These are phyloP conservation scores for Papilio elwesi DNA, from an alignment of 2,888 invertebrate genomes.

Conservation along the genomic window DNA sequence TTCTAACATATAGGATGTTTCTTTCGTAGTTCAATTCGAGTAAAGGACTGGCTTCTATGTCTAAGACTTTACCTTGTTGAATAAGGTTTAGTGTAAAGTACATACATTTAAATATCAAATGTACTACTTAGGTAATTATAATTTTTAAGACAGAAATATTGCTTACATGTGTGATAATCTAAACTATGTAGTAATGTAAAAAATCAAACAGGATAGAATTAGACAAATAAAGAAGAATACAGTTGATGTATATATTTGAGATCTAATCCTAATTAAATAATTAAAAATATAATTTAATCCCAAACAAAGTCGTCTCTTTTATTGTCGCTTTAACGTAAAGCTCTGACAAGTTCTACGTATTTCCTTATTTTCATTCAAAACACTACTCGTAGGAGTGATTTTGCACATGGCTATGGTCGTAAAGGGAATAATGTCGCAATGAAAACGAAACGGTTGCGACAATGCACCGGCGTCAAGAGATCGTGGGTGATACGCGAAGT, in stretches of 20 bases:
- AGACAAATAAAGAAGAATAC: too few relatives aligned
- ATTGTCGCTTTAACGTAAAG: neutral
- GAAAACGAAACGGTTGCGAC: slow-evolving; percentile 29
- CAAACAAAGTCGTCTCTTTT: neutral
- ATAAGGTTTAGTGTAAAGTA: too few relatives aligned
- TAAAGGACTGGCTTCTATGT: too few relatives aligned
- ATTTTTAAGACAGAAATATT: too few relatives aligned
- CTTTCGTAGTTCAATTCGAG: too few relatives aligned
- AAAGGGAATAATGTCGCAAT: slow-evolving; percentile 40
- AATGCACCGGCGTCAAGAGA: slow-evolving; percentile 14
- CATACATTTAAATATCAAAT: too few relatives aligned
- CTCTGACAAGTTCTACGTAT: slow-evolving; percentile 8
- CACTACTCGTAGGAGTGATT: slow-evolving; percentile 34
- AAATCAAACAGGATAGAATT: too few relatives aligned
- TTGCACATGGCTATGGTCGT: slow-evolving; percentile 41
- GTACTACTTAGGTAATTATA: too few relatives aligned
- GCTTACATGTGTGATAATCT: too few relatives aligned
- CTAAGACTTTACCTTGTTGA: too few relatives aligned
- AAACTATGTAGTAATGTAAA: too few relatives aligned
- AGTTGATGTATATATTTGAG: neutral
- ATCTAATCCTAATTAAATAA: neutral
- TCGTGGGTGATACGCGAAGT: slow-evolving; percentile 29
- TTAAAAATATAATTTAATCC: neutral
- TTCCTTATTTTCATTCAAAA: slow-evolving; percentile 40
- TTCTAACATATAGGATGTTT: too few relatives aligned